These are phyloP conservation scores for Aurelia sp. DNA, from an alignment of 30 jellyfish, hydroid and myxozoan species.

Conservation along the genomic window DNA sequence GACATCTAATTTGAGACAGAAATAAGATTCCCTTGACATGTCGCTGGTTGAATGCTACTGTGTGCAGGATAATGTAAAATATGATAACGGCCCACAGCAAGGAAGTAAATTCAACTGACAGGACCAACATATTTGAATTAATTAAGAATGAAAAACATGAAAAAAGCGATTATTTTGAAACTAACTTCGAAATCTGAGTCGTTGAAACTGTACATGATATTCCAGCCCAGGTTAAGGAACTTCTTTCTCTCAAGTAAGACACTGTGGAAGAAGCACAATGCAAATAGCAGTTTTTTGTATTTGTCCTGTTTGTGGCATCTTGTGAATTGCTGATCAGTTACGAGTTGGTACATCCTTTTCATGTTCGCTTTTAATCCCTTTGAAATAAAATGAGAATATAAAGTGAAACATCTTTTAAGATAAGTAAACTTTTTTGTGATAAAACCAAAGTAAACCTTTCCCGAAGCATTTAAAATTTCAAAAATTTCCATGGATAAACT, in stretches of 20 bases:
- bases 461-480: too few species aligned
- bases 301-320: slow-evolving; percentile 92
- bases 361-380: slow-evolving; percentile 98
- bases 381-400: not conserved
- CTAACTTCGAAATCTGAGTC: slow-evolving; percentile 98
- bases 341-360: slow-evolving; percentile 98
- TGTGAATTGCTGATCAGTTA: slow-evolving; percentile 91
- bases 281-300: slow-evolving; percentile 91
- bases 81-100: too few species aligned
- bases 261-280: slow-evolving; percentile 99
- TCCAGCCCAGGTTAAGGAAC: slow-evolving; percentile 98
- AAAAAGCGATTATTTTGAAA: not conserved
- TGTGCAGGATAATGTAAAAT: too few species aligned
- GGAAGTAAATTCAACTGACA: too few species aligned
- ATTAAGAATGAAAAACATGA: not conserved
- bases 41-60: too few species aligned
- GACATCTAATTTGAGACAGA: too few species aligned
- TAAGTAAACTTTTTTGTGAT: too few species aligned
- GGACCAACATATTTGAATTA: too few species aligned
- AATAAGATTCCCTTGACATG: too few species aligned
- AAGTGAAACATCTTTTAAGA: not conserved
- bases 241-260: slow-evolving; percentile 93
- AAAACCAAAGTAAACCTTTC: too few species aligned
- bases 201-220: slow-evolving; percentile 94
- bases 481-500: too few species aligned